These are phyloP conservation scores for Seira musarum DNA, from an alignment of 2,888 invertebrate genomes.

Conservation along the genomic window DNA sequence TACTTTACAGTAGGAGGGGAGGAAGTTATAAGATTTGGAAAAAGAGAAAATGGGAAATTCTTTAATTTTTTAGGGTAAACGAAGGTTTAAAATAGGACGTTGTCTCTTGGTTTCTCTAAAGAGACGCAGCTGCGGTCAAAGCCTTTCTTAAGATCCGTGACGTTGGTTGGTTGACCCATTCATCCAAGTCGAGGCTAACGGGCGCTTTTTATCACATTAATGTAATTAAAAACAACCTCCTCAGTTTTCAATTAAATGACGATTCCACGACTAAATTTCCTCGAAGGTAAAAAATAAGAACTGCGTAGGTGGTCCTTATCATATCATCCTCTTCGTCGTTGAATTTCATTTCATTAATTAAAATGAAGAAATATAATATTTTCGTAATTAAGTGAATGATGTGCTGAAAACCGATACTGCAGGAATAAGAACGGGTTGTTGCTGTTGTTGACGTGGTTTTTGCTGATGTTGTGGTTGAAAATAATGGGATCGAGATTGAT, in stretches of 20 bases:
- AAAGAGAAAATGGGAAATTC: constrained; percentile 46
- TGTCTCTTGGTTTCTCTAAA: not conserved
- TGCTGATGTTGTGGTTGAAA: not conserved
- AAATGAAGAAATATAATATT: constrained; percentile 1
- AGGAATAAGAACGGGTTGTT: constrained; percentile 46
- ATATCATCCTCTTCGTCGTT: no score
- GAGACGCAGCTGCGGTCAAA: constrained; percentile 13
- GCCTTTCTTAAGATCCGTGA: not conserved
- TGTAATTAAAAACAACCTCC: no score
- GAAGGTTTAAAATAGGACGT: not conserved
- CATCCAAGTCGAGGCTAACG: no score
- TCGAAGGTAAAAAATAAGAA: no score
- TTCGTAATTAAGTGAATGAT: constrained; percentile 36
- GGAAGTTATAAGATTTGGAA: not conserved
- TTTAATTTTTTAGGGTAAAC: not conserved
- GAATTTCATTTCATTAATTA: not conserved
- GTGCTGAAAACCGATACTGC: constrained; percentile 45
- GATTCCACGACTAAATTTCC: no score
- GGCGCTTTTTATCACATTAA: no score
- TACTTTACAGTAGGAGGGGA: not conserved
- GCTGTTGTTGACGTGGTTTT: constrained; percentile 21
- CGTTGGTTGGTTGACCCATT: no score
- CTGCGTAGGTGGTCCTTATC: no score
- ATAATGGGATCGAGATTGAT: no score
- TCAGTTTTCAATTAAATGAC: constrained; percentile 12